phyloP scores from a whole-genome alignment of 2,888 invertebrate species.

The Anagyrus pseudococci region DNA sequence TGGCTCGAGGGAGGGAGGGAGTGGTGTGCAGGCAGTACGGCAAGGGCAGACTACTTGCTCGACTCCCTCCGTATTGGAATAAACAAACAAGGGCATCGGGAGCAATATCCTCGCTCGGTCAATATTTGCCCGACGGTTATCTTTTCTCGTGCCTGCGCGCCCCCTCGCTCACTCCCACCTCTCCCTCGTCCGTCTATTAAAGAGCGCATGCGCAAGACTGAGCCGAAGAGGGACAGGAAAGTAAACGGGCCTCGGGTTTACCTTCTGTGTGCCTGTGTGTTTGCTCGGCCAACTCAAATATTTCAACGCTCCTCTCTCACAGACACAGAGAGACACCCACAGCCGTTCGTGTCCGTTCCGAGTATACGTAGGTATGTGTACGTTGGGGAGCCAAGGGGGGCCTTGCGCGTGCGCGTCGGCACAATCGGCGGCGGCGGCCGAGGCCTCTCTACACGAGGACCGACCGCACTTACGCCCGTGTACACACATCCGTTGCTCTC shows the following conservation, averaged over 20 bases:
- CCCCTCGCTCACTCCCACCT: constrained; percentile 37
- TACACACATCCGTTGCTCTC: no score
- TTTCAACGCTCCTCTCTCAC: constrained; percentile 47
- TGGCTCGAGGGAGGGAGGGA: neutral
- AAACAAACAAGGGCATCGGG: constrained; percentile 60
- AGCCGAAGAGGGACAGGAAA: constrained; percentile 51
- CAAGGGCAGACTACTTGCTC: no score
- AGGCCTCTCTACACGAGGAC: no score
- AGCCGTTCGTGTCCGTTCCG: no score
- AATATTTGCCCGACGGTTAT: constrained; percentile 61
- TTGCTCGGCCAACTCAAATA: constrained; percentile 60
- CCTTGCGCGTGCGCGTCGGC: no score
- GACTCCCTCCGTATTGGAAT: constrained; percentile 58
- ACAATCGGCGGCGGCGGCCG: no score
- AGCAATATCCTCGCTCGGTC: constrained; percentile 61
- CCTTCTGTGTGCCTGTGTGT: constrained; percentile 62
- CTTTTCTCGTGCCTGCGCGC: constrained; percentile 31
- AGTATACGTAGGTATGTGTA: no score
- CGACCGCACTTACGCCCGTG: no score
- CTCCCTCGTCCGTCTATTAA: no score
- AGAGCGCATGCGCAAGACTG: no score
- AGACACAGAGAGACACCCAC: neutral
- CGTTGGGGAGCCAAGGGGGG: no score
- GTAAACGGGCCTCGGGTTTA: constrained; percentile 60
- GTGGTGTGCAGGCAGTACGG: neutral